Base-by-base conservation (phyloP, 2,113 vertebrate species). In the Oryzias woworae region DNA sequence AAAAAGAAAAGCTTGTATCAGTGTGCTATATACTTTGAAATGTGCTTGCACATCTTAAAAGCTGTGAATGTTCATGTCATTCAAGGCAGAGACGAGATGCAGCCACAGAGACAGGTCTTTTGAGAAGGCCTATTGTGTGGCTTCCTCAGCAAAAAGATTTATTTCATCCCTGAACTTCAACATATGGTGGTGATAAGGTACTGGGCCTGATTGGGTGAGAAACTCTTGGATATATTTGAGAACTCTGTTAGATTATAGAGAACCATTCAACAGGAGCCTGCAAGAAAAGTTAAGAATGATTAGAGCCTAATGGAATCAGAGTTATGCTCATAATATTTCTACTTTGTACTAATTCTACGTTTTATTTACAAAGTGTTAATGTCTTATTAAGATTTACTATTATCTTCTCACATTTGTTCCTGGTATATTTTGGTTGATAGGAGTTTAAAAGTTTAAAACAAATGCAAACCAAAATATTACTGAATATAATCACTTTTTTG, bases 131-230 rank as follows among this genome's bases (percentile, higher is more conserved):
- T 8, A 85, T 65, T 2, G 87, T 65, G 51, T 83, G 77, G 51
- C 70, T 88, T 14, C 83, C 71, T 50, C 76, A 89, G 69, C 65
- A 86, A 61, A 62, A 78, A 0, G 59, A 78, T 23, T 49, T 75
- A 83, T 59, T 50, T 82, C 12, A 76, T 77, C 20, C 69, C 50
- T 45, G 50, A 68, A 59, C 51, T 42, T 50, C 50, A 71, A 63
- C 71, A 88, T 28, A 75, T 57, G 67, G 58, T 69, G 50, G 55
- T 64, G 65, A 31, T 63, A 59, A 83, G 56, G 61, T 80, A 84
- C 43, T 60, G 69, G 41, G 60, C 43, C 28, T 44, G 24, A 44
- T 41, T 53, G 17, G n/a, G 62, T 31, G 47, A 45, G 23, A 18
- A 20, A 55, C 36, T 28, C 14, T 60, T 48, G 20, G 14, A 56